Base-by-base conservation (phyloP, 1,140 invertebrate species). In the Phymastichus coffea region DNA sequence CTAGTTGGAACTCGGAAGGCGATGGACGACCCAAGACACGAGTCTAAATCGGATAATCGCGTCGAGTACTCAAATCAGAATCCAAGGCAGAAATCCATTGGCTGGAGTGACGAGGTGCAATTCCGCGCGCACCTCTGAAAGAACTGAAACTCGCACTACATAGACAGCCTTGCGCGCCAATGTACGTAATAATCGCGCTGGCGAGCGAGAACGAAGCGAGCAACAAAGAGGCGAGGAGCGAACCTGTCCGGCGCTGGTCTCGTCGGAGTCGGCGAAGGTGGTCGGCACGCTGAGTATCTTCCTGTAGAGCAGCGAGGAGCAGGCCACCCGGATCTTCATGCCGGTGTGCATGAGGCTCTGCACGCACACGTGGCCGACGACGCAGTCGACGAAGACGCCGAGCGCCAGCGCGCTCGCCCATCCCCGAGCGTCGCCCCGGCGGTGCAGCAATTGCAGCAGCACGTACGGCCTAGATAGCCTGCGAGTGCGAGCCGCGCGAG, bases 281-380 rank as follows among this genome's bases (percentile, higher is more conserved):
- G 73, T 77, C 2, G 70, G 65, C 4, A 76, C 22, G 20, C 48
- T 65, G 10, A 77, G 59, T 14, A 91, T 86, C 82, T 94, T 94
- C 72, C 89, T 85, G 74, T 93, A 95, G 61, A 94, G 87, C 30
- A 94, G 79, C 0, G 89, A 88, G 65, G 87, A 89, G 70, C 88
- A 87, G 3, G 90, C 87, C 37, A 93, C 83, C 61, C 90, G 82
- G 63, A 92, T 84, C 76, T 90, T 88, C 85, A 94, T 89, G 25
- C 91, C 91, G 63, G 89, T 81, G 65, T 90, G 87, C 57, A 86
- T 78, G 20, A 89, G 79, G 43, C 81, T 85, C 73, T 94, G 86
- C 80, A 94, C 88, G 68, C 89, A 91, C 3, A 87, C 86, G 80
- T 96, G 92, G 65, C 87, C 84, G 2, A 88, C 77, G 26, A 93